A percentile compares a stretch with the other conserved stretches of the same genome.
phyloP scores from a whole-genome alignment of 2,797 vertebrate genomes.

The Neopelma chrysocephalum region DNA sequence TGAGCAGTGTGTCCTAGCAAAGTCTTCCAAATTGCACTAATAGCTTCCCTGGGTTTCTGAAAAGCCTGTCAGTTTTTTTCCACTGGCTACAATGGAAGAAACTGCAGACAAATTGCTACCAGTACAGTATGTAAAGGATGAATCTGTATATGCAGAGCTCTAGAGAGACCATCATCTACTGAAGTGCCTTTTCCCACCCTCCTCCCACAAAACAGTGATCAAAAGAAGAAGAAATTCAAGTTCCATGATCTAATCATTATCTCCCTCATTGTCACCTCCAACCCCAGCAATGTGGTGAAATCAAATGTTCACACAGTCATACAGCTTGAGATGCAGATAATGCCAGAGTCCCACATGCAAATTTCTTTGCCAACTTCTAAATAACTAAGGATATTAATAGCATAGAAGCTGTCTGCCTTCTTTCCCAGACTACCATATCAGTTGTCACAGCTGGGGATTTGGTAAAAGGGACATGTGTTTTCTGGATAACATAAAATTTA shows the following conservation, averaged over 20 bases:
- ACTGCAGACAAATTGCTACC: neutral
- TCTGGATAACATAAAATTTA: neutral
- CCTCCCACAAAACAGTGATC: neutral
- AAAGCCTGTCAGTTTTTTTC: neutral
- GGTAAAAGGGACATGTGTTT: neutral
- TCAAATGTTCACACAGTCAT: neutral
- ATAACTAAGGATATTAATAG: neutral
- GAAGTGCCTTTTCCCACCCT: neutral
- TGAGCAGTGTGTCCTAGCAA: neutral
- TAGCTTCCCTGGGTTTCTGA: neutral
- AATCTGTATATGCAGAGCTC: neutral
- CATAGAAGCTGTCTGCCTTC: neutral
- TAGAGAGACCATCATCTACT: neutral
- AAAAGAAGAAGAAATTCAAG: neutral
- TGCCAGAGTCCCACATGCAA: neutral
- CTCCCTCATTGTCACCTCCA: neutral
- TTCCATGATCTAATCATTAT: neutral
- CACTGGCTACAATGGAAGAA: neutral
- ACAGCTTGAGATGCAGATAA: neutral
- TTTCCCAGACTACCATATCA: neutral
- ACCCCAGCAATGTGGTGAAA: neutral
- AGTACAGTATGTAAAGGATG: neutral
- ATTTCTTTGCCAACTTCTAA: neutral
- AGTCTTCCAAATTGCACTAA: neutral
- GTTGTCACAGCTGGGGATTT: neutral